phyloP scores from a whole-genome alignment of 2,888 invertebrate genomes.

The Aproaerema taeniolella region DNA sequence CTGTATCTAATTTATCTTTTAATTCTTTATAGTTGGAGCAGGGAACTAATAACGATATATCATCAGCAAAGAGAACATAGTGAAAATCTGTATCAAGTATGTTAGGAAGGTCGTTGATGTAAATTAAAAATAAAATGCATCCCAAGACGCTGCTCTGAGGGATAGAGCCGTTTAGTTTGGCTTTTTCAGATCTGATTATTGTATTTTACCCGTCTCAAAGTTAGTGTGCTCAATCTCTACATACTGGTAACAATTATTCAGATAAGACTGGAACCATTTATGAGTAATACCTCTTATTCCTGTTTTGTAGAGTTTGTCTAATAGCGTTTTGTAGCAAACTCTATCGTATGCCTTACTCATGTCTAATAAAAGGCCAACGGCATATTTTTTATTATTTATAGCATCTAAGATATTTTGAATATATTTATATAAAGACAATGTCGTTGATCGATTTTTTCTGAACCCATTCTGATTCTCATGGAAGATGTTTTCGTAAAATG shows the following conservation, averaged over 20 bases:
- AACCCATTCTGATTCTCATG: too few species aligned
- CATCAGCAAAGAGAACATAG: conserved; percentile 6
- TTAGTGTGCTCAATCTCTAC: conserved; percentile 8
- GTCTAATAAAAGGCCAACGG: conserved; percentile 12
- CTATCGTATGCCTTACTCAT: conserved; percentile 18
- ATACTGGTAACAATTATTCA: conserved; percentile 7
- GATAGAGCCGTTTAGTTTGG: not conserved
- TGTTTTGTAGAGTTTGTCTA: conserved; percentile 1
- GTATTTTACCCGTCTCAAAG: conserved; percentile 3
- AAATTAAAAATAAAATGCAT: not conserved
- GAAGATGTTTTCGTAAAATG: conserved; percentile 15
- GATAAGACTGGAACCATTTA: conserved; percentile 17
- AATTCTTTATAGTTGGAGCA: not conserved
- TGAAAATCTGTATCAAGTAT: not conserved
- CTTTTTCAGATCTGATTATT: conserved; percentile 1
- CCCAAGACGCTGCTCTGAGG: not conserved
- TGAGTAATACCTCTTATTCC: conserved; percentile 11
- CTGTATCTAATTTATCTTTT: not conserved
- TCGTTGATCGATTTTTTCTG: too few species aligned
- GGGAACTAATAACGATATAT: conserved; percentile 3
- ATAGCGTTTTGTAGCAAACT: conserved; percentile 10
- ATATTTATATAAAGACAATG: conserved; percentile 8
- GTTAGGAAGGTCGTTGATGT: conserved; percentile 1
- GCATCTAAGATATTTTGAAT: conserved; percentile 6
- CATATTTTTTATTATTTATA: conserved; percentile 14